phyloP scores from a whole-genome alignment of 2,888 invertebrate species.

The Drosophila austrosaltans region DNA sequence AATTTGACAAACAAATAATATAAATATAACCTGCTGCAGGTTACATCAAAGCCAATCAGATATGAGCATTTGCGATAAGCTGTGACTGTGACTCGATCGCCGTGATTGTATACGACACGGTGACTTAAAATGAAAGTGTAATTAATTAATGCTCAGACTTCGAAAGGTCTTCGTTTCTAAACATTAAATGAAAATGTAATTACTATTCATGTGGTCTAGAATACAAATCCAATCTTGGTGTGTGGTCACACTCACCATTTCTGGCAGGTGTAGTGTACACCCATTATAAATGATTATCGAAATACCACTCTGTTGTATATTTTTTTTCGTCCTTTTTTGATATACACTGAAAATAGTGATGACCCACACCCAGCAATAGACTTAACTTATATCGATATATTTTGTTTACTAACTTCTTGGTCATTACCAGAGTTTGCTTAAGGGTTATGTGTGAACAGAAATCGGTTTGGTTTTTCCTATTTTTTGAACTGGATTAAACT shows the following conservation, averaged over 20 bases:
- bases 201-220: neutral
- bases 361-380: neutral
- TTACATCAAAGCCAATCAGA: slow-evolving; percentile 34
- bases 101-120: neutral
- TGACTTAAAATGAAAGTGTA: neutral
- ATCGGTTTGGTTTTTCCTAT: neutral
- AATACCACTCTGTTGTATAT: neutral
- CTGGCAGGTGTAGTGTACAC: slow-evolving; percentile 5
- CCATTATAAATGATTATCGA: neutral
- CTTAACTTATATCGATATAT: neutral
- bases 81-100: neutral
- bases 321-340: neutral
- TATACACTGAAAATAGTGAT: slow-evolving; percentile 13
- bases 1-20: slow-evolving; percentile 1
- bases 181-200: neutral
- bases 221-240: neutral
- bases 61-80: slow-evolving; percentile 10
- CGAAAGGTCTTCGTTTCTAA: neutral
- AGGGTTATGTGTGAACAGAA: neutral
- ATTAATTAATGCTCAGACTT: neutral
- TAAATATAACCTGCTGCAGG: slow-evolving; percentile 11
- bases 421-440: neutral
- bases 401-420: neutral
- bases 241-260: neutral
- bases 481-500: neutral